These are phyloP conservation scores for Cygnus olor DNA, from an alignment of 2,797 vertebrate species.

Conservation along the genomic window DNA sequence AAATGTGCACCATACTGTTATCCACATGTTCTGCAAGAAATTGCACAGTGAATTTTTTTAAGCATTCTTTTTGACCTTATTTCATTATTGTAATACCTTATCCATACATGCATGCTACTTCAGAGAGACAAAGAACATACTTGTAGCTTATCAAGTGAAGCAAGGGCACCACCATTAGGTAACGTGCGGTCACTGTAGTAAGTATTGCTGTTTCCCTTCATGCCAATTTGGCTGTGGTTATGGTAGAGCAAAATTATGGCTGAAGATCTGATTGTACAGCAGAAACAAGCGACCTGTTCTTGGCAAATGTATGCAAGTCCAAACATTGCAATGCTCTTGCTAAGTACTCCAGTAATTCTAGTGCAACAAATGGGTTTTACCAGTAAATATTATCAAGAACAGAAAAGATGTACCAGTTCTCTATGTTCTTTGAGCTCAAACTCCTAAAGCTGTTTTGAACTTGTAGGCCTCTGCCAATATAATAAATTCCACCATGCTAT, in stretches of 20 bases:
- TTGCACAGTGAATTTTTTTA: background rate
- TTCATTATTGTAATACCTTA: background rate
- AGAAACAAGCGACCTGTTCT: background rate
- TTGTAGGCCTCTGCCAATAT: background rate
- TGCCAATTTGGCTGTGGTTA: background rate
- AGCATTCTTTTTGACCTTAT: background rate
- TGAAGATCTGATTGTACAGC: background rate
- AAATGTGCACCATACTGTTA: background rate
- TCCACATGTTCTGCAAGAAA: background rate
- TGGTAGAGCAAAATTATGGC: background rate
- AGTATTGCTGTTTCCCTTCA: background rate
- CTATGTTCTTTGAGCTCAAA: background rate
- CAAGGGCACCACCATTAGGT: constrained; percentile 48
- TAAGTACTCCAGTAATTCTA: background rate
- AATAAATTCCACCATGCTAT: background rate
- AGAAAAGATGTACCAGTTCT: background rate
- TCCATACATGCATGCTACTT: background rate
- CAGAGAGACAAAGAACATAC: constrained; percentile 2
- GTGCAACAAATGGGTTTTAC: background rate
- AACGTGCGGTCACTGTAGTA: background rate
- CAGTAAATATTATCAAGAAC: background rate
- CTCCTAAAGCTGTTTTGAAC: background rate
- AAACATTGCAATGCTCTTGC: background rate
- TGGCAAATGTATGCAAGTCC: background rate
- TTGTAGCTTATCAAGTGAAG: background rate